phyloP scores from a whole-genome alignment of 2,113 vertebrate genomes.

The Corythornis vintsioides region DNA sequence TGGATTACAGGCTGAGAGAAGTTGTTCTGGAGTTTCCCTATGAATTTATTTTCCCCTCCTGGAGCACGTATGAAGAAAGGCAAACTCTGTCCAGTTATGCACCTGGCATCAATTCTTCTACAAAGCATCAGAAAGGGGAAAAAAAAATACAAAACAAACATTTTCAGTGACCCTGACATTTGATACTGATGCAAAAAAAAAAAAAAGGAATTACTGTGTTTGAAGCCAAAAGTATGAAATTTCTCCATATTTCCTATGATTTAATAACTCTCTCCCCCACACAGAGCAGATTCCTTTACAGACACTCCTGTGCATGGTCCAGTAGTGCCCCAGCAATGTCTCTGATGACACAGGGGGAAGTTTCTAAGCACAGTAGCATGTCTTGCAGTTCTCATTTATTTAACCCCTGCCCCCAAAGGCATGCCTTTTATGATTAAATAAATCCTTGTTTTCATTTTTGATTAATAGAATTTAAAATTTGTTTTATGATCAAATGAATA shows the following conservation, averaged over 20 bases:
- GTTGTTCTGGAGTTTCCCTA: background rate
- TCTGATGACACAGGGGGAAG: background rate
- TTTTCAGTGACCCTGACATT: slow-evolving; percentile 65
- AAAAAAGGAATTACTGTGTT: slow-evolving; percentile 14
- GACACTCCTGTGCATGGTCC: background rate
- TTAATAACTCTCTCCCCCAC: slow-evolving; percentile 5
- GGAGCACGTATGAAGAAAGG: slow-evolving; percentile 1
- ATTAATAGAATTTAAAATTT: background rate
- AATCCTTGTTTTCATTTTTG: background rate
- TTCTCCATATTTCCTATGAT: slow-evolving; percentile 51
- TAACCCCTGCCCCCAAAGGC: background rate
- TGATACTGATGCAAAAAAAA: slow-evolving; percentile 58
- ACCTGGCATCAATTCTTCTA: slow-evolving; percentile 47
- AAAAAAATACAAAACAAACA: background rate
- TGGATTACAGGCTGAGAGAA: background rate
- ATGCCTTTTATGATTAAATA: background rate
- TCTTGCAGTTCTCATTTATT: slow-evolving; percentile 4
- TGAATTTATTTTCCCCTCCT: background rate
- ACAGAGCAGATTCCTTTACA: background rate
- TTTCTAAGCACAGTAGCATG: slow-evolving; percentile 5
- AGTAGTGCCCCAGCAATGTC: background rate
- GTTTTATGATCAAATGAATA: background rate
- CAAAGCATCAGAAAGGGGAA: slow-evolving; percentile 18
- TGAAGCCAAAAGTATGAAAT: slow-evolving; percentile 23
- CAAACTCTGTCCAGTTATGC: slow-evolving; percentile 12